Base-by-base conservation (phyloP, 2,888 invertebrate species). In the Leptinotarsa peninsularis region DNA sequence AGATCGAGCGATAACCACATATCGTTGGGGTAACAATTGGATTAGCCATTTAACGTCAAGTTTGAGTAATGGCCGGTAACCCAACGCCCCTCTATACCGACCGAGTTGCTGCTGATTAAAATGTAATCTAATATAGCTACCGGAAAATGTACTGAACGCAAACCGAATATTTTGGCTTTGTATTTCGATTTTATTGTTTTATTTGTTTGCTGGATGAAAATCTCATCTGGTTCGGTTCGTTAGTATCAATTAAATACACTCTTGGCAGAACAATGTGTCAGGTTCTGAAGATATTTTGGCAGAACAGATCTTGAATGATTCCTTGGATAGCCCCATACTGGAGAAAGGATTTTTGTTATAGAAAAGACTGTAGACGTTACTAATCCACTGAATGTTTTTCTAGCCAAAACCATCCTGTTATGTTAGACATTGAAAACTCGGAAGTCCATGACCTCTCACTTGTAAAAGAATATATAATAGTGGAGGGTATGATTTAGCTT, bases 121-220 rank as follows among this genome's bases (percentile, higher is more conserved):
- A 89, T 89, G 88, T 89, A 89, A 89, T 89, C 89, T 89, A 89
- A 89, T 89, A 89, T 88, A 85, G 84, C 86, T 82, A 82, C 87
- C 86, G 86, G 87, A 86, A 87, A 87, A 87, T 87, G 86, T 85
- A 86, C 85, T 83, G 82, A 83, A 83, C 83, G 82, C 82, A 80
- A 82, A 83, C 84, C 82, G 84, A 86, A 85, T 85, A 85, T 84
- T 85, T 84, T 80, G 82, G 83, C 82, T 84, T 83, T 84, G 80
- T 81, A 82, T 83, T 84, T 82, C 83, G 84, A 84, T 84, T 83
- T 80, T 81, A 83, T 82, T 82, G 84, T 84, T 83, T 85, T 84
- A 81, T 84, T 84, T 82, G 79, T 82, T 79, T 76, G 79, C 76
- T 80, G 83, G 83, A 85, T 85, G 85, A 85, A 85, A 85, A 84